Evolutionary conservation across 2,113 vertebrate genomes (phyloP), one percentile per base, ranked within the genome.

Genomic region (Alligator mississippiensis): DNA sequence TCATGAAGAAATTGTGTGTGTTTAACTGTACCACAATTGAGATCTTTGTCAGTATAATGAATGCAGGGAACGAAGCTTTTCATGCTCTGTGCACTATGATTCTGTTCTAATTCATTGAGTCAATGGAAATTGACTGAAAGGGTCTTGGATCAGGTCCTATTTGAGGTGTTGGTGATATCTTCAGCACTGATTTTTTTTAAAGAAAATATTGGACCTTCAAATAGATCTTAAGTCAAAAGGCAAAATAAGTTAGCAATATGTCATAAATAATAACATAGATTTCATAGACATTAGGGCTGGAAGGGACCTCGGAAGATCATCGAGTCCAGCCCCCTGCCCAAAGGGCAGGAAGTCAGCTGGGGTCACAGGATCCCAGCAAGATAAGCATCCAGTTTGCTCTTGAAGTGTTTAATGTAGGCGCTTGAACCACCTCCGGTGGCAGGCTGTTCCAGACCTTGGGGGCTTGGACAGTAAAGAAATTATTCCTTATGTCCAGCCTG

Each of bases 61-160:
- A 82, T 76, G 27, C 66, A 83, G 30, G 76, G 84, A 90, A 55
- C 38, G n/a, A 70, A 34, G 11, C 70, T 77, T 47, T 47, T 47
- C 7, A 9, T 47, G 47, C 57, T 75, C 59, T 54, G 25, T 93
- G 6, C 19, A 4, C 57, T 30, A 70, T 92, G 93, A 84, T 90
- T 93, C 58, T 30, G 5, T 28, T 93, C 77, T 93, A 94, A 93
- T 61, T 25, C 85, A 22, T 75, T 91, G 82, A 85, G 90, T 95
- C 77, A 89, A 82, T 96, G 91, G 93, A 92, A 96, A 94, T 95
- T 96, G 77, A 87, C 90, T 93, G 9, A 91, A 90, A 91, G 92
- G 85, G 74, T 84, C 94, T 95, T 93, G 90, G 88, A 77, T 93
- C 84, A 89, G 94, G 95, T 95, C 88, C 82, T 93, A 70, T 96